These are phyloP conservation scores for Chironomus striatipennis DNA, from an alignment of 1,140 invertebrate genomes.

Conservation along the genomic window DNA sequence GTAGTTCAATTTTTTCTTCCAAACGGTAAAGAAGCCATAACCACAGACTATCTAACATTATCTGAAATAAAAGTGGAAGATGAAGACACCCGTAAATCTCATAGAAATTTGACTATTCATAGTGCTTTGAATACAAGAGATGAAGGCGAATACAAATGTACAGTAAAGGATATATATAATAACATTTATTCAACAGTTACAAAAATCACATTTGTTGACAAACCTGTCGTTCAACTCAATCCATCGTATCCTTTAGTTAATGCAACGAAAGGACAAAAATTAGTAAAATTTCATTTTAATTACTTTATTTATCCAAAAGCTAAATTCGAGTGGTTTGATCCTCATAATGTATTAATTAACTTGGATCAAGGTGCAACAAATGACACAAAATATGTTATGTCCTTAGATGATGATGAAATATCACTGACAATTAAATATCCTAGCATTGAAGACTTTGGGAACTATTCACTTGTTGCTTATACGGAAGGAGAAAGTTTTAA, in stretches of 20 bases:
- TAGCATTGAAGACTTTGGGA: conserved; percentile 41
- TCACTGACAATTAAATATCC: conserved; percentile 34
- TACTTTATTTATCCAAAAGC: conserved; percentile 35
- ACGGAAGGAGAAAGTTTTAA: conserved; percentile 34
- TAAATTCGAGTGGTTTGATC: conserved; percentile 35
- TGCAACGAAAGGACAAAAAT: conserved; percentile 29
- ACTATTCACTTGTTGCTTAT: conserved; percentile 38
- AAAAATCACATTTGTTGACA: background rate
- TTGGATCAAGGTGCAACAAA: background rate
- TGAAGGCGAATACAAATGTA: background rate
- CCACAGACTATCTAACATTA: background rate
- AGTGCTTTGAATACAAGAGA: background rate
- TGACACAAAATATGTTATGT: conserved; percentile 37
- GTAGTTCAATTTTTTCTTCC: conserved; percentile 36
- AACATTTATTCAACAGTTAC: background rate
- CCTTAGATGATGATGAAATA: conserved; percentile 31
- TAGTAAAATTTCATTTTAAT: conserved; percentile 32
- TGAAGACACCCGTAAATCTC: background rate
- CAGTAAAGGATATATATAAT: background rate
- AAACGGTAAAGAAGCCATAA: conserved; percentile 26
- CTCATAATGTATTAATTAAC: conserved; percentile 30
- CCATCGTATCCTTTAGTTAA: conserved; percentile 17
- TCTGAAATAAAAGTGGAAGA: background rate
- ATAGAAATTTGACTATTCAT: background rate
- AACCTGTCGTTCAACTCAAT: background rate